These are phyloP conservation scores for Gopherus flavomarginatus DNA, from an alignment of 2,113 vertebrate genomes.

Conservation along the genomic window DNA sequence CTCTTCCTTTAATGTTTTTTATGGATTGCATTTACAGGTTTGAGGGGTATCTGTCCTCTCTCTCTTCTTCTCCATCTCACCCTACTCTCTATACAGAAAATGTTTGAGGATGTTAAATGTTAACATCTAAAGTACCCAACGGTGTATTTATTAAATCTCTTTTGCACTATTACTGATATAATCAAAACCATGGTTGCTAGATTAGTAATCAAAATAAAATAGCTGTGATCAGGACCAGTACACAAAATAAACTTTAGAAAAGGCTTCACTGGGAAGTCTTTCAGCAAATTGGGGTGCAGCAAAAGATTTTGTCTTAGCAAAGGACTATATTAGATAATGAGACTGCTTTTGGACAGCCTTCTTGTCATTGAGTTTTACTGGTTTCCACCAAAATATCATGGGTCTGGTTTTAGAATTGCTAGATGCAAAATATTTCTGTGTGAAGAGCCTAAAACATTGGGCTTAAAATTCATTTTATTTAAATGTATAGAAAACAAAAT, in stretches of 20 bases:
- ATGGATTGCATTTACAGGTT: conserved; percentile 67
- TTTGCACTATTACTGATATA: conserved; percentile 59
- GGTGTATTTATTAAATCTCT: conserved; percentile 65
- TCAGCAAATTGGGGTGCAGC: conserved; percentile 44
- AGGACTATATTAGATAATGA: conserved; percentile 8
- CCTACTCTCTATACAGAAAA: not conserved
- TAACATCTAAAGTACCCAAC: conserved; percentile 68
- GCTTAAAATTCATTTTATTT: not conserved
- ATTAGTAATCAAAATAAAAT: conserved; percentile 70
- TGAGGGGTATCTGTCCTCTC: conserved; percentile 62
- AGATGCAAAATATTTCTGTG: not conserved
- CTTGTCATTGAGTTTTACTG: not conserved
- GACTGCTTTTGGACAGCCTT: not conserved
- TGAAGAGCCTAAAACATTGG: not conserved
- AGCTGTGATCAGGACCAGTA: conserved; percentile 27
- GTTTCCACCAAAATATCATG: not conserved
- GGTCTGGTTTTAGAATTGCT: not conserved
- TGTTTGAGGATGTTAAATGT: conserved; percentile 45
- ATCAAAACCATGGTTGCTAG: conserved; percentile 60
- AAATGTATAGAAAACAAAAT: not conserved
- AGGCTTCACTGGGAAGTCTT: conserved; percentile 58
- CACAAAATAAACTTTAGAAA: conserved; percentile 63
- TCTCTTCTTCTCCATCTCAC: not conserved
- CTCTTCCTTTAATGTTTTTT: conserved; percentile 67
- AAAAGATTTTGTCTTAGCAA: conserved; percentile 9